Evolutionary conservation across 1,140 invertebrate genomes (phyloP).

Genomic region (Asobara japonica): DNA sequence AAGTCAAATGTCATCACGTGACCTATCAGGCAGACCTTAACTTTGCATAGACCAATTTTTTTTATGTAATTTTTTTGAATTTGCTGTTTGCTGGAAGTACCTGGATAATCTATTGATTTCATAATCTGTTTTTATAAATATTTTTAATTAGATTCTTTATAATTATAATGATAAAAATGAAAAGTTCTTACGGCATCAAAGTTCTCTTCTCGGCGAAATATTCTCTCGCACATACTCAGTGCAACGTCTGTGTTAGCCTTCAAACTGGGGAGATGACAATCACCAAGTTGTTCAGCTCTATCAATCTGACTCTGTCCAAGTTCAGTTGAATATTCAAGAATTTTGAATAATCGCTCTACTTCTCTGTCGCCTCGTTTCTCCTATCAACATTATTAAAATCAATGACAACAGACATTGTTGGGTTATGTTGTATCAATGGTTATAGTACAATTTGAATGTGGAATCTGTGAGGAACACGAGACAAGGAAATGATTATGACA

Average conservation of each 20-base stretch:
- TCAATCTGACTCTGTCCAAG: constrained; percentile 78
- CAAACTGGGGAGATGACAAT: constrained; percentile 72
- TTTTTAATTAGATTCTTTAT: no score
- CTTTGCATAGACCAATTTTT: no score
- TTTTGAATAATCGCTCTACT: constrained; percentile 80
- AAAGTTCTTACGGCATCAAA: constrained; percentile 63
- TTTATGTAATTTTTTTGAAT: no score
- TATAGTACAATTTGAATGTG: neutral
- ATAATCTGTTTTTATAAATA: no score
- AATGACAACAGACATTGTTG: neutral
- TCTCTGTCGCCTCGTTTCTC: constrained; percentile 80
- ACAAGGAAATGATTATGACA: neutral
- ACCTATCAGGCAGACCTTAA: no score
- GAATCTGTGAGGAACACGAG: neutral
- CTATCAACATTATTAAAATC: constrained; percentile 55
- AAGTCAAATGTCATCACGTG: no score
- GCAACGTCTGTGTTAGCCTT: constrained; percentile 75
- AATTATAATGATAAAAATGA: no score
- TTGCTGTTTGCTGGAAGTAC: no score
- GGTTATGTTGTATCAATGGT: no score
- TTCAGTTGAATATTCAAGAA: constrained; percentile 80
- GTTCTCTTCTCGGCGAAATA: constrained; percentile 67
- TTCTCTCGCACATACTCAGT: constrained; percentile 70
- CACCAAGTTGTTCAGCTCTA: constrained; percentile 69
- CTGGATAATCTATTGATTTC: no score